These are phyloP conservation scores for Rhyacophila evoluta DNA, from an alignment of 2,888 invertebrate species.

Conservation along the genomic window DNA sequence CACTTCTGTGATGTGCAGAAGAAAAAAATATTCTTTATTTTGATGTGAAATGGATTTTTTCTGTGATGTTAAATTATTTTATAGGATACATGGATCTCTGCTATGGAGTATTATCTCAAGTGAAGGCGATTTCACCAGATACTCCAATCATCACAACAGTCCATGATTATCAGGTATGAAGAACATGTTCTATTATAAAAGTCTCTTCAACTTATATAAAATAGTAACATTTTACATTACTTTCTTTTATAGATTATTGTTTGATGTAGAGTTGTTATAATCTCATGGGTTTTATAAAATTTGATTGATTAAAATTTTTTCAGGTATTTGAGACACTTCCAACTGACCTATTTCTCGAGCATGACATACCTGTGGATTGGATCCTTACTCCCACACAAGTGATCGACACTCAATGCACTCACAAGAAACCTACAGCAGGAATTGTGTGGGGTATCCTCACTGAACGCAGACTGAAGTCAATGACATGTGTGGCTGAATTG, in stretches of 20 bases:
- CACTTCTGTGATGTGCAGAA: no score
- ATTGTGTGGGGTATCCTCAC: conserved; percentile 85
- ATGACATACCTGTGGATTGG: conserved; percentile 88
- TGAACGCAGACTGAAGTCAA: conserved; percentile 76
- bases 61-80: conserved; percentile 17
- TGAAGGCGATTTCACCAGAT: conserved; percentile 80
- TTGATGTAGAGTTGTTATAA: no score
- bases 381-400: conserved; percentile 88
- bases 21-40: no score
- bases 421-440: conserved; percentile 61
- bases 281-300: no score
- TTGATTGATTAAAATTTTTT: no score
- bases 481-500: conserved; percentile 80
- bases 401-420: conserved; percentile 35
- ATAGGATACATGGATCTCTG: conserved; percentile 86
- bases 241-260: no score
- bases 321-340: conserved; percentile 82
- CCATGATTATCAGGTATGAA: conserved; percentile 81
- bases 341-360: conserved; percentile 78
- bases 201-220: no score
- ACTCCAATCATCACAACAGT: conserved; percentile 85
- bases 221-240: no score
- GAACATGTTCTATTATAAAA: no score
- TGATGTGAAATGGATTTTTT: no score
- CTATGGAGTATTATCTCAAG: conserved; percentile 83